Evolutionary conservation across 1,140 invertebrate species (phyloP).

Genomic region (Penaeus chinensis): DNA sequence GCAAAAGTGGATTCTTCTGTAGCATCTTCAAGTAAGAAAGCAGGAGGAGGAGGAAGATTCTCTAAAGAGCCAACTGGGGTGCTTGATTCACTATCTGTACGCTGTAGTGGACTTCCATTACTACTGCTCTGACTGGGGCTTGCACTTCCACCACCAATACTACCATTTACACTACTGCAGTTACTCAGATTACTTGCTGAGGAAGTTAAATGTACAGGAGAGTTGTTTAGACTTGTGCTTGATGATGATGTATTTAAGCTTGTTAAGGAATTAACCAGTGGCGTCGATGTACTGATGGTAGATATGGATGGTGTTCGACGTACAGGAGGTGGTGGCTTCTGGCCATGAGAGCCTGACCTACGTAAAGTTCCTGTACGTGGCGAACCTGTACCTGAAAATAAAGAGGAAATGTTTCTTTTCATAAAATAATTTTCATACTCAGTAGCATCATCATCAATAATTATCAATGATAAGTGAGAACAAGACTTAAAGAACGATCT

Average conservation of each 20-base stretch:
- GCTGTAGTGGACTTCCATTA: slow-evolving; percentile 54
- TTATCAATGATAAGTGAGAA: neutral
- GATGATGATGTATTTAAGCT: slow-evolving; percentile 37
- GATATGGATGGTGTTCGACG: slow-evolving; percentile 86
- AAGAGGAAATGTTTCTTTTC: neutral
- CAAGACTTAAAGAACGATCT: neutral
- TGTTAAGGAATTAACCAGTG: slow-evolving; percentile 61
- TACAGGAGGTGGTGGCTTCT: slow-evolving; percentile 86
- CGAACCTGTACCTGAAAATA: slow-evolving; percentile 66
- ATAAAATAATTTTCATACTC: too few relatives aligned
- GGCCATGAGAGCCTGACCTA: slow-evolving; percentile 73
- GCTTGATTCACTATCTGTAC: slow-evolving; percentile 64
- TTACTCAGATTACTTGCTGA: slow-evolving; percentile 62
- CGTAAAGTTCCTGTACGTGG: slow-evolving; percentile 68
- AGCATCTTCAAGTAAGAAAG: slow-evolving; percentile 79
- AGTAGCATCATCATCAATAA: too few relatives aligned
- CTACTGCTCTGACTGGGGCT: slow-evolving; percentile 61
- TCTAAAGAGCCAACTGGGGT: slow-evolving; percentile 69
- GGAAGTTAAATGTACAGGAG: slow-evolving; percentile 51
- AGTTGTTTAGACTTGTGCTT: slow-evolving; percentile 57
- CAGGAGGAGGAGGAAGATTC: slow-evolving; percentile 85
- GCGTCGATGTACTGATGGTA: slow-evolving; percentile 66
- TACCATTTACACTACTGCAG: slow-evolving; percentile 58
- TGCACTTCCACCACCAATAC: slow-evolving; percentile 24
- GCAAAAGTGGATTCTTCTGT: slow-evolving; percentile 41